A percentile compares a stretch with the other conserved stretches of the same genome.
These are phyloP conservation scores for Pseudoatta argentina DNA, from an alignment of 1,140 invertebrate genomes.

Conservation along the genomic window DNA sequence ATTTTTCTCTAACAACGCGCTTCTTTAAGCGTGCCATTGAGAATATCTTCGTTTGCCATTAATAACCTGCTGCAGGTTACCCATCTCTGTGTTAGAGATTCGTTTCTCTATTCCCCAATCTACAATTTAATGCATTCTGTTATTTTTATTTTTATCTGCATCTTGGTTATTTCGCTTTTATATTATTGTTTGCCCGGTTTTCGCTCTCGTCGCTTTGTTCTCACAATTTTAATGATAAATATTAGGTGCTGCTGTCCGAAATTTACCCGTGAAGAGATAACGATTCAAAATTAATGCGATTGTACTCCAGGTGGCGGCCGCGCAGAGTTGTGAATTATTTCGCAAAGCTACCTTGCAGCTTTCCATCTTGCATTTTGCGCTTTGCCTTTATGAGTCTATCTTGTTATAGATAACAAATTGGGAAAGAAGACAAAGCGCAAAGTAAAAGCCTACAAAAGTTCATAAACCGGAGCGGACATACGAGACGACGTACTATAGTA, in stretches of 20 bases:
- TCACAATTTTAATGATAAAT: constrained; percentile 23
- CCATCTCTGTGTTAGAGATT: neutral
- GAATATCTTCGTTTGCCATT: no score
- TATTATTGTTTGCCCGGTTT: neutral
- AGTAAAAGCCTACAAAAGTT: constrained; percentile 55
- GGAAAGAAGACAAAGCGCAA: constrained; percentile 67
- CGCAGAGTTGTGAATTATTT: constrained; percentile 35
- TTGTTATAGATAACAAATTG: constrained; percentile 66
- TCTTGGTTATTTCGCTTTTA: neutral
- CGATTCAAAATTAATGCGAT: constrained; percentile 39
- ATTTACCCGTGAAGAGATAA: constrained; percentile 33
- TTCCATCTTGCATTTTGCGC: constrained; percentile 47
- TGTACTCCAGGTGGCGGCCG: constrained; percentile 18
- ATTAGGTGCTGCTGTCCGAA: neutral
- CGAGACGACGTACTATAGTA: neutral
- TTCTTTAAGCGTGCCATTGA: no score
- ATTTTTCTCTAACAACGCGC: no score
- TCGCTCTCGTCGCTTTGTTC: neutral
- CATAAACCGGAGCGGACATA: neutral
- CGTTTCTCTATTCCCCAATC: neutral
- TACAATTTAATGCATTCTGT: neutral
- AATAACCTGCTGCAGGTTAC: no score
- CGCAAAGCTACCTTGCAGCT: constrained; percentile 42
- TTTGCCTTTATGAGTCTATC: constrained; percentile 37
- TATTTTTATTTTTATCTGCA: neutral